phyloP scores from a whole-genome alignment of 37 sponge, comb jelly and placozoan genomes.

The Theonella swinhoei region DNA sequence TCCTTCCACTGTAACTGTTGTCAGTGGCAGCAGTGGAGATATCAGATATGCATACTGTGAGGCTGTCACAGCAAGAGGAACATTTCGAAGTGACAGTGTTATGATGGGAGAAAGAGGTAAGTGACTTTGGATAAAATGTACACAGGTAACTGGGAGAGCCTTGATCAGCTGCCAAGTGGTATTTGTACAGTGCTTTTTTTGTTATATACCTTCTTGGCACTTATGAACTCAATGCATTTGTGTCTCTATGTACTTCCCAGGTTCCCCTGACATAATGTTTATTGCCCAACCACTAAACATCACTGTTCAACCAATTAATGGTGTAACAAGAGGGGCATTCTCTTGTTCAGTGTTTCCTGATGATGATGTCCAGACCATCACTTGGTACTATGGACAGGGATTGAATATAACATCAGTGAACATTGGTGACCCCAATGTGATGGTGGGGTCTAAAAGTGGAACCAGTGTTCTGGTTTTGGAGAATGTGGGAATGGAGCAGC shows the following conservation, averaged over 20 bases:
- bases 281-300: background rate
- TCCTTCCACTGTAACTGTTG: background rate
- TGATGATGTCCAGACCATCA: background rate
- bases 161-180: no score
- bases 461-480: slow-evolving; percentile 18
- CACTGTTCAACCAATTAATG: background rate
- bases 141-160: no score
- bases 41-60: background rate
- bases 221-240: no score
- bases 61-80: background rate
- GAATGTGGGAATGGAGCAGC: background rate
- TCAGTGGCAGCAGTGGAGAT: background rate
- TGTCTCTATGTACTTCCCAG: no score
- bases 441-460: background rate
- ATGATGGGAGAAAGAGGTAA: background rate
- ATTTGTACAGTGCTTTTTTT: background rate
- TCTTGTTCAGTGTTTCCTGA: background rate
- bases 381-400: background rate
- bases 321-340: slow-evolving; percentile 13
- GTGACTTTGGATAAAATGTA: background rate
- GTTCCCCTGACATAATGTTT: no score
- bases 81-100: background rate
- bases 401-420: background rate
- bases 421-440: background rate
- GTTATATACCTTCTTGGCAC: background rate